Conservation (phyloP, 2,113 vertebrate genomes). For the Aegotheles bennettii region DNA sequence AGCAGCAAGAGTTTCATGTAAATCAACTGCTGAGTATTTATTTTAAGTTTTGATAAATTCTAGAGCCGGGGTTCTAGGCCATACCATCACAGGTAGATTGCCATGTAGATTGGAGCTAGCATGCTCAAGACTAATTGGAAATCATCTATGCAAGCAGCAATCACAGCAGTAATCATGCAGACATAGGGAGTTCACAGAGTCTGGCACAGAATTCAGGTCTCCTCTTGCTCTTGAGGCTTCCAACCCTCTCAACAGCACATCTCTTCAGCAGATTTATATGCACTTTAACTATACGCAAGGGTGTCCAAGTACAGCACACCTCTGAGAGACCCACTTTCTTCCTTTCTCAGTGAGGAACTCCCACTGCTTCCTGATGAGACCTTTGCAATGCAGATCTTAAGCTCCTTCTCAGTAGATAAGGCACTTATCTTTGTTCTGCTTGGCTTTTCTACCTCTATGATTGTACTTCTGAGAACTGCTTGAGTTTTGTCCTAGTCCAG, state of each 20-base stretch:
- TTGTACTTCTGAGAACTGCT: background rate
- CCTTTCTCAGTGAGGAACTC: background rate
- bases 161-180: background rate
- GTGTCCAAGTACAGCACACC: background rate
- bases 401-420: background rate
- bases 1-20: background rate
- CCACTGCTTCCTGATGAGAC: background rate
- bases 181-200: background rate
- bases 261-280: background rate
- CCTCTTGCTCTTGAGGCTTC: background rate
- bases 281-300: background rate
- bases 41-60: background rate
- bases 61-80: background rate
- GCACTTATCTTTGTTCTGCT: background rate
- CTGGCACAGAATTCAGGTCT: background rate
- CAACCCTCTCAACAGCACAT: background rate
- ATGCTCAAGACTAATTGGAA: background rate
- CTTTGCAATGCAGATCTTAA: background rate
- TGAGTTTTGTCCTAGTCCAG: background rate
- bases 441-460: background rate
- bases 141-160: background rate
- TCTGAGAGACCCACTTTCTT: background rate
- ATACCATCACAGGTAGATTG: background rate
- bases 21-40: background rate
- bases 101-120: background rate